phyloP scores from a whole-genome alignment of 2,797 vertebrate genomes.

The Lepidocolaptes lacrymiger region DNA sequence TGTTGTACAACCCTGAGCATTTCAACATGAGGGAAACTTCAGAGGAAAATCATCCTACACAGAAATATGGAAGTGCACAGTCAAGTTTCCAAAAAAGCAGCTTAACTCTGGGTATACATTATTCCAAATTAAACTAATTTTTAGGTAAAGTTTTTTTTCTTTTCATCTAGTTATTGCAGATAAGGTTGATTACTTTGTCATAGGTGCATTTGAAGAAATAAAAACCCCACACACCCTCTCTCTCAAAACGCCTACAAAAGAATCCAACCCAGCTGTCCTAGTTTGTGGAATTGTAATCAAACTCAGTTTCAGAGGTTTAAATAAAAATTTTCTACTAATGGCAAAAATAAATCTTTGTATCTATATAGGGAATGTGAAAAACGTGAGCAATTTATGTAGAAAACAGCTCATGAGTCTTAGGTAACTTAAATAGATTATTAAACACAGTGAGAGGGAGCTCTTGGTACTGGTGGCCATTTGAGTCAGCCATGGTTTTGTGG shows the following conservation, averaged over 20 bases:
- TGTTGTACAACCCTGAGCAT: neutral
- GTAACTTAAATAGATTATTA: neutral
- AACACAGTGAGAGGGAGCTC: neutral
- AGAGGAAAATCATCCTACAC: neutral
- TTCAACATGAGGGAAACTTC: neutral
- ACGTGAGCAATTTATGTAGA: neutral
- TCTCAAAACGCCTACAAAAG: neutral
- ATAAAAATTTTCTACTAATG: neutral
- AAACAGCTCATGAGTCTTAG: neutral
- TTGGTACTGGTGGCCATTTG: neutral
- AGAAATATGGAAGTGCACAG: neutral
- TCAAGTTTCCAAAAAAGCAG: neutral
- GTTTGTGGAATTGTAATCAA: neutral
- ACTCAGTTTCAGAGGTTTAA: neutral
- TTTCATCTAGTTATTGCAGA: neutral
- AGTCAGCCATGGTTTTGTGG: neutral
- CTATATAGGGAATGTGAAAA: neutral
- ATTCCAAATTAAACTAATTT: neutral
- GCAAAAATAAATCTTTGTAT: neutral
- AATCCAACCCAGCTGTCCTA: neutral
- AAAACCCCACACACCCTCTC: fast-evolving
- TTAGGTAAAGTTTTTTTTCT: neutral
- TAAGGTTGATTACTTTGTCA: neutral
- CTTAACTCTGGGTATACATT: neutral
- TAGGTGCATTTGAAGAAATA: neutral